phyloP scores from a whole-genome alignment of 2,113 vertebrate species.

The Pogona vitticeps region DNA sequence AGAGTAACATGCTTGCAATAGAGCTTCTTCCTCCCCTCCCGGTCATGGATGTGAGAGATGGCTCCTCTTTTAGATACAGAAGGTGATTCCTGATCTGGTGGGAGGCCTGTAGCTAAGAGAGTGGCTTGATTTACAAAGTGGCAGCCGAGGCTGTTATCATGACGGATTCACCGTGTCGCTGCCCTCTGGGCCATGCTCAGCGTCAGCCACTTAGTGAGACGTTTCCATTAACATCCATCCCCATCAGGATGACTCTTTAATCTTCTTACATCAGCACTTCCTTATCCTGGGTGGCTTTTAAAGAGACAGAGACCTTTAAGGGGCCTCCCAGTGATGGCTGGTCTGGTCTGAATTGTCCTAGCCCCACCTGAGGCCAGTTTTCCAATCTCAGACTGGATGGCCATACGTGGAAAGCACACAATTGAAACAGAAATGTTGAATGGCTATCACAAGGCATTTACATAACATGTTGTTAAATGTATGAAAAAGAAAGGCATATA shows the following conservation, averaged over 20 bases:
- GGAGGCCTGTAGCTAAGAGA: neutral
- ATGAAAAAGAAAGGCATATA: too few relatives aligned
- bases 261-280: slow-evolving; percentile 41
- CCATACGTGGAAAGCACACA: too few relatives aligned
- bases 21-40: too few relatives aligned
- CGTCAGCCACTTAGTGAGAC: slow-evolving; percentile 35
- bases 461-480: too few relatives aligned
- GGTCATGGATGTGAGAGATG: neutral
- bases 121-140: neutral
- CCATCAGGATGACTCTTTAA: slow-evolving; percentile 33
- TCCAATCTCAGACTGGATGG: too few relatives aligned
- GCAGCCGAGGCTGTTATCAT: slow-evolving; percentile 30
- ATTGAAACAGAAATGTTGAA: too few relatives aligned
- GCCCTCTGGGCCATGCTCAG: slow-evolving; percentile 23
- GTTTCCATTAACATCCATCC: slow-evolving; percentile 32
- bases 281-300: neutral
- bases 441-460: too few relatives aligned
- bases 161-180: slow-evolving; percentile 24
- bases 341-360: too few relatives aligned
- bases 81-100: neutral
- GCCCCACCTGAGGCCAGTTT: too few relatives aligned
- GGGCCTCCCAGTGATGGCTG: too few relatives aligned
- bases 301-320: neutral
- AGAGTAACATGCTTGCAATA: too few relatives aligned
- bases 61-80: neutral